Evolutionary conservation across 2,797 vertebrate genomes (phyloP).

Genomic region (Hypotaenidia philippensis): DNA sequence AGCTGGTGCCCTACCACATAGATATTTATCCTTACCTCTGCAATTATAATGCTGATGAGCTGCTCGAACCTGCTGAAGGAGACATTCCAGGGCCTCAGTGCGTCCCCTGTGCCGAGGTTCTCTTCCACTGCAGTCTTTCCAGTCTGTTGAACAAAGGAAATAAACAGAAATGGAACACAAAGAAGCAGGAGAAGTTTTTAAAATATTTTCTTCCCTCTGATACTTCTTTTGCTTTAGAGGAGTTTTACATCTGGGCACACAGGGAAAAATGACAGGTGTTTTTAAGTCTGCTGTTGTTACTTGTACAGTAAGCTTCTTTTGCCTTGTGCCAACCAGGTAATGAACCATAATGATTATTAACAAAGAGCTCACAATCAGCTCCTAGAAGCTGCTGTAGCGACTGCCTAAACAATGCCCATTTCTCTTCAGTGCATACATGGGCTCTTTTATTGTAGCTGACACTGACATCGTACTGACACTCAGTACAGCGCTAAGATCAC

Average conservation of each 20-base stretch:
- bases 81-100: slow-evolving; percentile 92
- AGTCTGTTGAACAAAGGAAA: slow-evolving; percentile 88
- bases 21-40: slow-evolving; percentile 84
- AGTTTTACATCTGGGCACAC: neutral
- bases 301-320: neutral
- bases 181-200: slow-evolving; percentile 46
- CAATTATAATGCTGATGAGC: slow-evolving; percentile 89
- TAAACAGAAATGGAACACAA: slow-evolving; percentile 77
- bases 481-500: neutral
- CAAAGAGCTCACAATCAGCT: slow-evolving; percentile 8
- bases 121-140: slow-evolving; percentile 92
- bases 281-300: neutral
- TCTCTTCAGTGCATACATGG: neutral
- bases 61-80: slow-evolving; percentile 94
- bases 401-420: neutral
- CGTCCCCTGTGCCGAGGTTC: slow-evolving; percentile 88
- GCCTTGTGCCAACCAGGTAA: neutral
- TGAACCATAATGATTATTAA: slow-evolving; percentile 44
- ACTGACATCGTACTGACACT: neutral
- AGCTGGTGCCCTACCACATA: slow-evolving; percentile 67
- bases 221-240: neutral
- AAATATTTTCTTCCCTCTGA: slow-evolving; percentile 38
- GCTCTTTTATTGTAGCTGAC: neutral
- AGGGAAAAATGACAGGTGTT: neutral
- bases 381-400: slow-evolving; percentile 1